Conservation (phyloP, 2,797 vertebrate species). For the Esox lucius region DNA sequence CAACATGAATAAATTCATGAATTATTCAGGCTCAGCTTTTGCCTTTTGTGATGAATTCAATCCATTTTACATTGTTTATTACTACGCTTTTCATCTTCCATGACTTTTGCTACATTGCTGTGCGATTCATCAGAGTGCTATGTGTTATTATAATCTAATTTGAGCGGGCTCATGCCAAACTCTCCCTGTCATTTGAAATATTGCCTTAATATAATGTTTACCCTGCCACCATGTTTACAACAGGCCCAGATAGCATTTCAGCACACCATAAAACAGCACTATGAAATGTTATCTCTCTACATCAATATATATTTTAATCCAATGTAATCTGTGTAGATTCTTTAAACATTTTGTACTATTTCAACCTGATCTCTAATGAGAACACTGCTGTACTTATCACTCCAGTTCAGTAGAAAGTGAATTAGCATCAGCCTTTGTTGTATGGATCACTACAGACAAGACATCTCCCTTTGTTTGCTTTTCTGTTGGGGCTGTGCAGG, state of each 20-base stretch:
- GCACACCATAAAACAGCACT: conserved; percentile 72
- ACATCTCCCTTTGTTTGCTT: conserved; percentile 91
- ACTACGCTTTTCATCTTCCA: conserved; percentile 76
- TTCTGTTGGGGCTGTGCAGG: conserved; percentile 94
- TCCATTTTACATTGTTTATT: conserved; percentile 78
- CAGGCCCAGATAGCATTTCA: conserved; percentile 68
- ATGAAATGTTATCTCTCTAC: conserved; percentile 76
- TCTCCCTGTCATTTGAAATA: conserved; percentile 76
- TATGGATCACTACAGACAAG: conserved; percentile 90
- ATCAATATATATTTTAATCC: conserved; percentile 72
- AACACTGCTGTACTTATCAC: conserved; percentile 66
- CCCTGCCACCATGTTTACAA: conserved; percentile 74
- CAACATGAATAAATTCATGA: conserved; percentile 68
- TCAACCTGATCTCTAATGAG: conserved; percentile 53
- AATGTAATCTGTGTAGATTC: conserved; percentile 59
- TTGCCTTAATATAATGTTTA: conserved; percentile 76
- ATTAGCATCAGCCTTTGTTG: conserved; percentile 93
- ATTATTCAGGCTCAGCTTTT: conserved; percentile 67
- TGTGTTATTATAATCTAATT: conserved; percentile 80
- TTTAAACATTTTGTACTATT: conserved; percentile 50
- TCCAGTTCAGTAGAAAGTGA: conserved; percentile 70
- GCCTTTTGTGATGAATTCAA: conserved; percentile 71
- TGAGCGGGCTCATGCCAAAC: conserved; percentile 75
- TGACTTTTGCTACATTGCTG: conserved; percentile 63
- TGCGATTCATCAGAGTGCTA: conserved; percentile 70